phyloP scores from a whole-genome alignment of 2,113 vertebrate genomes.

The Ceratotherium simum region DNA sequence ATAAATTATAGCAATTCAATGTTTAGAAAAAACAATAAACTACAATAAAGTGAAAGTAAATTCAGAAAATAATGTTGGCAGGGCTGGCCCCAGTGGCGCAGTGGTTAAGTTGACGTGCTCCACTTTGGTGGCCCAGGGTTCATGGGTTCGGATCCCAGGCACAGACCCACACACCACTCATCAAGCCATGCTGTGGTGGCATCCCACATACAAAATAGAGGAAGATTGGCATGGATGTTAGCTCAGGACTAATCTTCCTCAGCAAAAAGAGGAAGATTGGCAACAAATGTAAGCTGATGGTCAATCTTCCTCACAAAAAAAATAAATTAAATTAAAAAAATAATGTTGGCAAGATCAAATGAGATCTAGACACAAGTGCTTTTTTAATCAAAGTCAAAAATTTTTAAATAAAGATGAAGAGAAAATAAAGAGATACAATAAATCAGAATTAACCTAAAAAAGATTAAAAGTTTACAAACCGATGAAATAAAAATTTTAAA shows the following conservation, averaged over 20 bases:
- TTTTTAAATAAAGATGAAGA: conserved; percentile 26
- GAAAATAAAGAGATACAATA: background rate
- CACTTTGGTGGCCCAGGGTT: no score
- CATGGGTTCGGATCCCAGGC: no score
- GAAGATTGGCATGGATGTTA: no score
- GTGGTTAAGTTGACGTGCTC: no score
- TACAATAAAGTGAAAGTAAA: background rate
- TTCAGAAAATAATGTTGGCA: background rate
- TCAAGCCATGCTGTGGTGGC: no score
- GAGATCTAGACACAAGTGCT: background rate
- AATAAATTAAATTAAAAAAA: background rate
- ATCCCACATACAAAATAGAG: no score
- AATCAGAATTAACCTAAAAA: conserved; percentile 11
- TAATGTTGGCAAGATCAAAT: background rate
- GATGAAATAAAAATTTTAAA: conserved; percentile 31
- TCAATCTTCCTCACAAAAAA: no score
- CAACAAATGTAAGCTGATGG: no score
- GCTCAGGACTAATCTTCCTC: no score
- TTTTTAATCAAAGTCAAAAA: background rate
- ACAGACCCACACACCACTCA: no score
- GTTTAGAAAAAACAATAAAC: background rate
- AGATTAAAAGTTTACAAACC: background rate
- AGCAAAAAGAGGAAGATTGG: no score
- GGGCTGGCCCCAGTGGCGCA: no score
- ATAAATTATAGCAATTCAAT: background rate